These are phyloP conservation scores for Euleptes europaea DNA, from an alignment of 2,113 vertebrate genomes.

Conservation along the genomic window DNA sequence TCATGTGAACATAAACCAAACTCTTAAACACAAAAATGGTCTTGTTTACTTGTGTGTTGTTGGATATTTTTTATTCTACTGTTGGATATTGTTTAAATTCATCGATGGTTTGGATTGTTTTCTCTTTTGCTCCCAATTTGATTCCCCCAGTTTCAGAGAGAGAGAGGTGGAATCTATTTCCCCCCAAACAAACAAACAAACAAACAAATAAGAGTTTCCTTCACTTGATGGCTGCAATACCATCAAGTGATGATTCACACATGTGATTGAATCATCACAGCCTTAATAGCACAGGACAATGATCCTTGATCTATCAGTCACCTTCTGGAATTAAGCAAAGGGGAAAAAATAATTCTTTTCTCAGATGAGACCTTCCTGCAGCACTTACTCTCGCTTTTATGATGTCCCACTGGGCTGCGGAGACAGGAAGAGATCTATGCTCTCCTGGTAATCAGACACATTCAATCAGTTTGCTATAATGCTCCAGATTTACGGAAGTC, in stretches of 20 bases:
- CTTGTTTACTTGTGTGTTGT: too few species aligned
- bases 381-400: neutral
- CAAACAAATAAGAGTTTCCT: neutral
- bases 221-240: neutral
- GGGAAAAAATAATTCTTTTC: neutral
- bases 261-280: neutral
- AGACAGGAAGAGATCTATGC: neutral
- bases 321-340: neutral
- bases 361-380: neutral
- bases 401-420: neutral
- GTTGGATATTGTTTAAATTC: too few species aligned
- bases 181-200: too few species aligned
- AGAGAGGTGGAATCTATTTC: too few species aligned
- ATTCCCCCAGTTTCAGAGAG: too few species aligned
- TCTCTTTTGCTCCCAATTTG: too few species aligned
- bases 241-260: neutral
- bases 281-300: neutral
- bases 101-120: too few species aligned
- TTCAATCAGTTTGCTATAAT: slow-evolving; percentile 19
- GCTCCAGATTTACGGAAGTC: neutral
- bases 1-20: too few species aligned
- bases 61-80: too few species aligned
- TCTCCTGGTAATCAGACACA: neutral
- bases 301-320: neutral
- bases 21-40: too few species aligned